Evolutionary conservation across 2,797 vertebrate species (phyloP).

Genomic region (Tamandua tetradactyla): DNA sequence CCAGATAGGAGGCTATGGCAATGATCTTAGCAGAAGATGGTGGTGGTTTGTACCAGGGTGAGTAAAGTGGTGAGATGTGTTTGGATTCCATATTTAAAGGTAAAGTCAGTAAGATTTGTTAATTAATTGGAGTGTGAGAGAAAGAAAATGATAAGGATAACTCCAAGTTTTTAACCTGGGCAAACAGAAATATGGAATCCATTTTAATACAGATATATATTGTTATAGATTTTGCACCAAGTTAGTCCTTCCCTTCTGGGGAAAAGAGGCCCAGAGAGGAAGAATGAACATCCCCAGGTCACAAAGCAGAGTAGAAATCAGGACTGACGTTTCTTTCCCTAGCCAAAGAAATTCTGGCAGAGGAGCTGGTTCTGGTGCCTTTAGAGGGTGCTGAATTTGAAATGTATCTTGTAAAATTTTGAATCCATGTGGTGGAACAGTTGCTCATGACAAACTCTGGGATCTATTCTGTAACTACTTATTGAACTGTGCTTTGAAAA

Average conservation of each 20-base stretch:
- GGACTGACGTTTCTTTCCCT: background rate
- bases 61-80: background rate
- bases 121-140: background rate
- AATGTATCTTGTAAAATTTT: slow-evolving; percentile 7
- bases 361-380: background rate
- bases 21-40: background rate
- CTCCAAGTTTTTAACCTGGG: background rate
- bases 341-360: background rate
- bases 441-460: too few species aligned
- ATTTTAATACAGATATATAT: background rate
- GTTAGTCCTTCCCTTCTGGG: background rate
- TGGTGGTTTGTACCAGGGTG: background rate
- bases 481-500: too few species aligned
- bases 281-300: background rate
- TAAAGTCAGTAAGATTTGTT: slow-evolving; percentile 26
- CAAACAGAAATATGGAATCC: background rate
- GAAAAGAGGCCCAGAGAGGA: background rate
- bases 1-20: background rate
- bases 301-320: background rate
- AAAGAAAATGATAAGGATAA: background rate
- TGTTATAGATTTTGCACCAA: background rate
- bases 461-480: too few species aligned
- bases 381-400: background rate
- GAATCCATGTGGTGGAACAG: too few species aligned
- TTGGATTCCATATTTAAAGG: slow-evolving; percentile 37